phyloP scores from a whole-genome alignment of 2,113 vertebrate genomes.

The Mystacornis crossleyi region DNA sequence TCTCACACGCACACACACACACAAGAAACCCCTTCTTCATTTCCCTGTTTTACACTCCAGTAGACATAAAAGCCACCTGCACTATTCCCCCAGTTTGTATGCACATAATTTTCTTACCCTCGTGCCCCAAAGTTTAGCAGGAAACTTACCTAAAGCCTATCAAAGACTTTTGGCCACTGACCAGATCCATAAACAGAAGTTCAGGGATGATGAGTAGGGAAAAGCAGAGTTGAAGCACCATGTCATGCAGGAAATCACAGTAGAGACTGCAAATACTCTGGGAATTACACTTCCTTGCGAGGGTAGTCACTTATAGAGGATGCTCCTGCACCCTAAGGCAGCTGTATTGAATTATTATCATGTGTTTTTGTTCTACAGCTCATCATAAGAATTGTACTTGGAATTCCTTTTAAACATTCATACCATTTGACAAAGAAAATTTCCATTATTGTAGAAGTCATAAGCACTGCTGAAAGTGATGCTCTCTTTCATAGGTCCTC shows the following conservation, averaged over 20 bases:
- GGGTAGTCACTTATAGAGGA: not conserved
- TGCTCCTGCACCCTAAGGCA: not conserved
- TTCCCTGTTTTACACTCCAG: not conserved
- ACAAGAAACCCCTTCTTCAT: not conserved
- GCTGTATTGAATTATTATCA: not conserved
- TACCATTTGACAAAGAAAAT: conserved; percentile 29
- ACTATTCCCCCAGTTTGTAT: not conserved
- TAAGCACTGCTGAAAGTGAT: conserved; percentile 7
- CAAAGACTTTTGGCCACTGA: not conserved
- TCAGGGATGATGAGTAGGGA: not conserved
- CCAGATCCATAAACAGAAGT: not conserved
- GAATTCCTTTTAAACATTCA: conserved; percentile 43
- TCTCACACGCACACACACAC: accelerated
- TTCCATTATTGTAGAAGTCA: not conserved
- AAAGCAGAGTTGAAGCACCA: not conserved
- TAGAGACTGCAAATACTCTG: not conserved
- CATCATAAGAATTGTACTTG: not conserved
- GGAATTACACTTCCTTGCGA: not conserved
- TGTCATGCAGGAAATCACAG: not conserved
- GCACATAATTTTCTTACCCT: not conserved
- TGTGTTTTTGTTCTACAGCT: conserved; percentile 2
- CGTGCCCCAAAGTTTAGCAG: not conserved
- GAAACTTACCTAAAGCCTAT: not conserved
- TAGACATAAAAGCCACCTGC: not conserved
- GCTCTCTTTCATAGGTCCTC: conserved; percentile 3